Evolutionary conservation across 2,113 vertebrate species (phyloP).

Genomic region (Sinocyclocheilus grahami): DNA sequence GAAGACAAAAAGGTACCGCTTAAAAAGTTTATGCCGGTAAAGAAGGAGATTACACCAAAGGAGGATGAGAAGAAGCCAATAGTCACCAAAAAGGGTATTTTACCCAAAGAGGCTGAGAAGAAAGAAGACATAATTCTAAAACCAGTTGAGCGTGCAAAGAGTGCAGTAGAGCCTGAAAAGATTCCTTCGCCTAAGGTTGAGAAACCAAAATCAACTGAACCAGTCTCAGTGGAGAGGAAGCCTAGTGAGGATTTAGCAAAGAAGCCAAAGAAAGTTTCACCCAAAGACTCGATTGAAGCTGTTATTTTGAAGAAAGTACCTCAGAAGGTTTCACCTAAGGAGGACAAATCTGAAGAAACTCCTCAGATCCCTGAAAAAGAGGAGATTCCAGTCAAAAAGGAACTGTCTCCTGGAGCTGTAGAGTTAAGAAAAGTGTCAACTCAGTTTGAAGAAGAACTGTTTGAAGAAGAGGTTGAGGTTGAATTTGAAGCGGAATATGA

Average conservation of each 20-base stretch:
- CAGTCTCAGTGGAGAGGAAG: constrained; percentile 59
- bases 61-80: constrained; percentile 70
- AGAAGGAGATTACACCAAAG: constrained; percentile 55
- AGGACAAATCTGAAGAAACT: constrained; percentile 60
- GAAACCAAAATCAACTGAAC: constrained; percentile 68
- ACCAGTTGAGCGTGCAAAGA: constrained; percentile 69
- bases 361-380: constrained; percentile 48
- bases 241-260: constrained; percentile 57
- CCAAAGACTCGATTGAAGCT: constrained; percentile 66
- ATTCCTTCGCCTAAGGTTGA: constrained; percentile 72
- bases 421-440: constrained; percentile 75
- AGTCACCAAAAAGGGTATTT: constrained; percentile 64
- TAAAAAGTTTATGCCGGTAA: constrained; percentile 52
- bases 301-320: constrained; percentile 76
- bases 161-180: constrained; percentile 68
- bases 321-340: constrained; percentile 67
- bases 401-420: constrained; percentile 74
- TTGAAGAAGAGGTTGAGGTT: constrained; percentile 70
- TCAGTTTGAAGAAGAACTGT: constrained; percentile 73
- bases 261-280: constrained; percentile 60
- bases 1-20: constrained; percentile 72
- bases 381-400: constrained; percentile 68
- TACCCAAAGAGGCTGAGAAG: constrained; percentile 65
- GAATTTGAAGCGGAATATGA: constrained; percentile 51
- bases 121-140: constrained; percentile 68